phyloP scores from a whole-genome alignment of 30 jellyfish, hydroid and myxozoan species.

The Hydra vulgaris region DNA sequence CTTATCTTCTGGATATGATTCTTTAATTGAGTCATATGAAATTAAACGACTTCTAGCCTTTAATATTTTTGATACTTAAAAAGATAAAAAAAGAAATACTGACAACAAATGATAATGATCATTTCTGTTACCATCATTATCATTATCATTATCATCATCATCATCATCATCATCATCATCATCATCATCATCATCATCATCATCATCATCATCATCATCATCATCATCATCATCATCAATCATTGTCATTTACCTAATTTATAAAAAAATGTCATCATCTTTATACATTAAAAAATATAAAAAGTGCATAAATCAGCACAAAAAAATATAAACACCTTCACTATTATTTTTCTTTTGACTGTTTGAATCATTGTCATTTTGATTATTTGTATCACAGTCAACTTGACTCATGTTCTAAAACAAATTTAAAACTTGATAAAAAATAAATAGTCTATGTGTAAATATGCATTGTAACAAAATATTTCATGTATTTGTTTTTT shows the following conservation, averaged over 20 bases:
- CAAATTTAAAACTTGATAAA: too few relatives aligned
- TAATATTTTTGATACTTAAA: neutral
- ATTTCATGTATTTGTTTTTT: too few relatives aligned
- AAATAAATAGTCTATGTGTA: too few relatives aligned
- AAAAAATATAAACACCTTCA: neutral
- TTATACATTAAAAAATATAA: too few relatives aligned
- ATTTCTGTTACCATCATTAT: neutral
- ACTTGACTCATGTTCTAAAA: neutral
- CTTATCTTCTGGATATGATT: neutral
- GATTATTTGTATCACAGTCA: neutral
- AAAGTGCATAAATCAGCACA: neutral
- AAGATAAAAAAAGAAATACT: neutral
- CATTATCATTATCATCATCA: neutral
- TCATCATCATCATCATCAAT: too few relatives aligned
- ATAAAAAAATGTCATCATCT: too few relatives aligned
- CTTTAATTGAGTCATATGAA: neutral
- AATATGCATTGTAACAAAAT: too few relatives aligned
- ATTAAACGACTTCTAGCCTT: neutral
- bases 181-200: neutral
- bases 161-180: neutral
- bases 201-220: too few relatives aligned
- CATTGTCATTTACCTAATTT: too few relatives aligned
- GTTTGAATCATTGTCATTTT: neutral
- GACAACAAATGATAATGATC: neutral
- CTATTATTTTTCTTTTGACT: neutral